These are phyloP conservation scores for Nothocercus julius DNA, from an alignment of 2,113 vertebrate species.

Conservation along the genomic window DNA sequence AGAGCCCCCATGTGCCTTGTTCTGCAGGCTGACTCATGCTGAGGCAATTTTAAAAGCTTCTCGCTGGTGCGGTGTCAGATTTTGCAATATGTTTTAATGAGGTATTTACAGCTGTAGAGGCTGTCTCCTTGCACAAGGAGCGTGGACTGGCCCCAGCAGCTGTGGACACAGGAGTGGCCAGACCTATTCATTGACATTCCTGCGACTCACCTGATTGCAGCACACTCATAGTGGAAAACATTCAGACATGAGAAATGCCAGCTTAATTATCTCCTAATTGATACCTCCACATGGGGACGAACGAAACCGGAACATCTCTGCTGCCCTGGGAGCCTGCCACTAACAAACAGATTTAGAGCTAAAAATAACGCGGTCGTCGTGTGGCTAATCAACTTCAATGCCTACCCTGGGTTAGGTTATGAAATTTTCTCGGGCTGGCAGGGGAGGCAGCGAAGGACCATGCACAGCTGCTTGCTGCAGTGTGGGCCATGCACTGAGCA, in stretches of 20 bases:
- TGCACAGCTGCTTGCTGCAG: not conserved
- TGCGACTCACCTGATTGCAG: not conserved
- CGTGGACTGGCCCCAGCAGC: not conserved
- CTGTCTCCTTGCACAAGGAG: conserved; percentile 34
- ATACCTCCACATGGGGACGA: conserved; percentile 57
- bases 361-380: conserved; percentile 31
- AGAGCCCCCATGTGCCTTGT: not conserved
- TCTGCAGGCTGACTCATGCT: not conserved
- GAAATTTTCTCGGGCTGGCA: not conserved
- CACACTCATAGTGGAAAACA: conserved; percentile 39
- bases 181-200: conserved; percentile 29
- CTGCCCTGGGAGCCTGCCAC: conserved; percentile 22
- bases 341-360: conserved; percentile 65
- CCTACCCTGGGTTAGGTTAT: conserved; percentile 11
- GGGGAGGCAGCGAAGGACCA: fast-evolving
- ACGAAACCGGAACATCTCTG: conserved; percentile 38
- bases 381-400: conserved; percentile 41
- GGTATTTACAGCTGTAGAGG: not conserved
- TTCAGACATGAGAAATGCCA: conserved; percentile 40
- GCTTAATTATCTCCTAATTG: conserved; percentile 63
- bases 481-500: not conserved
- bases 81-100: conserved; percentile 54
- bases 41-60: not conserved
- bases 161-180: not conserved
- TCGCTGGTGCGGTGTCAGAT: not conserved